These are phyloP conservation scores for Acleris cristana DNA, from an alignment of 2,888 invertebrate species.

Conservation along the genomic window DNA sequence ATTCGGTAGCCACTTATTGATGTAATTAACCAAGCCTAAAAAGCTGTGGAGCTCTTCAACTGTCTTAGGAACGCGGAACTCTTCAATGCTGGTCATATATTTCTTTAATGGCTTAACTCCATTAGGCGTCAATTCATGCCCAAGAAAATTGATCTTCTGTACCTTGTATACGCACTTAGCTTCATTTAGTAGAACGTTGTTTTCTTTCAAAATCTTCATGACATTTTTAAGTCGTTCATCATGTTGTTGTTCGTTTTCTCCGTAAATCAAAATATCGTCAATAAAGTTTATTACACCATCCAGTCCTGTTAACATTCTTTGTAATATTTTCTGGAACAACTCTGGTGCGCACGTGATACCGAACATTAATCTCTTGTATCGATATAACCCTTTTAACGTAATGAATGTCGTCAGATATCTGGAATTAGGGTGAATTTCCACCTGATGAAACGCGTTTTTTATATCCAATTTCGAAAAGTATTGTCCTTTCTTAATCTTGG, in stretches of 20 bases:
- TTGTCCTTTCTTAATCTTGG: constrained; percentile 43
- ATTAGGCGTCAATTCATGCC: not conserved
- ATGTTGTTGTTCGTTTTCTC: not conserved
- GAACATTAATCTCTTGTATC: constrained; percentile 1
- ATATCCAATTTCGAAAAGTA: constrained; percentile 52
- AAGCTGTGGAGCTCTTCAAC: not conserved
- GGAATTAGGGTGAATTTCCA: constrained; percentile 9
- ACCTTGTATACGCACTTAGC: not conserved
- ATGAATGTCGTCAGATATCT: constrained; percentile 54
- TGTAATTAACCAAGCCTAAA: not conserved
- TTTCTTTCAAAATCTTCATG: not conserved
- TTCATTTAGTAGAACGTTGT: not conserved
- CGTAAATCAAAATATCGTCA: not conserved
- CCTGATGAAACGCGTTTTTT: constrained; percentile 56
- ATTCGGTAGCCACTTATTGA: not conserved
- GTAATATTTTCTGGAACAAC: constrained; percentile 1
- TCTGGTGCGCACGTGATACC: constrained; percentile 4
- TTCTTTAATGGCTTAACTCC: not conserved
- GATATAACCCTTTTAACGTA: not conserved
- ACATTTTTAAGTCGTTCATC: not conserved
- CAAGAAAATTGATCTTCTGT: not conserved
- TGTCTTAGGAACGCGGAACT: not conserved
- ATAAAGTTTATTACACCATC: not conserved
- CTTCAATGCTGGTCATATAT: not conserved
- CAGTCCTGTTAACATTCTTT: not conserved